Evolutionary conservation across 2,113 vertebrate genomes (phyloP), one percentile per base, ranked within the genome.

Genomic region (Nettapus auritus): DNA sequence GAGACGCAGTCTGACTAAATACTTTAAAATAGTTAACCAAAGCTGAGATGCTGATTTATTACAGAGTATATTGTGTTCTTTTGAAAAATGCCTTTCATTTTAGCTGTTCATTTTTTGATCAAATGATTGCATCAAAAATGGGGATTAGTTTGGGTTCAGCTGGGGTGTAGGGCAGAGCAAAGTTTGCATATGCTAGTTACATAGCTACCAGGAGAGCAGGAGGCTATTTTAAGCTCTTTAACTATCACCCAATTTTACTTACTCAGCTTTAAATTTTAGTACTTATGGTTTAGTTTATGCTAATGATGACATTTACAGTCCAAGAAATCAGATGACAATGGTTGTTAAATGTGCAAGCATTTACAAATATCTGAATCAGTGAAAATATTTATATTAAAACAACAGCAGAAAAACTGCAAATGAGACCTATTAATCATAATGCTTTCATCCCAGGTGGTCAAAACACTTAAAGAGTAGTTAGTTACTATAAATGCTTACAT

Each of bases 41-140:
- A 80, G 53, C 69, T 87, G 73, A 93, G 64, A 67, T 19, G 33
- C n/a, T 59, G 38, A 48, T 48, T 80, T 88, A 57, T 44, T 60
- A 85, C 26, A 69, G 11, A 85, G 59, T 67, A 42, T 12, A 81
- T 66, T 6, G 8, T 33, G n/a, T 19, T 44, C 42, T 77, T 91
- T 77, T 71, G 82, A 90, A 96, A 96, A 88, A 70, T 36, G 53
- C 59, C n/a, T 94, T 94, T 73, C 23, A 71, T 88, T 87, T 88
- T 53, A 80, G 63, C 44, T 46, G 33, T 29, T 88, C 42, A 59
- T 70, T 93, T 97, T 73, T 88, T 88, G 66, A 76, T 85, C 59
- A 36, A 91, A 83, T 91, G 74, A 81, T 89, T 84, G 38, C 4
- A 3, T 95, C 48, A 80, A 85, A 89, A 82, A 89, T 91, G 88